Conservation (phyloP, 1,140 invertebrate genomes). For the Drosophila gunungcola region DNA sequence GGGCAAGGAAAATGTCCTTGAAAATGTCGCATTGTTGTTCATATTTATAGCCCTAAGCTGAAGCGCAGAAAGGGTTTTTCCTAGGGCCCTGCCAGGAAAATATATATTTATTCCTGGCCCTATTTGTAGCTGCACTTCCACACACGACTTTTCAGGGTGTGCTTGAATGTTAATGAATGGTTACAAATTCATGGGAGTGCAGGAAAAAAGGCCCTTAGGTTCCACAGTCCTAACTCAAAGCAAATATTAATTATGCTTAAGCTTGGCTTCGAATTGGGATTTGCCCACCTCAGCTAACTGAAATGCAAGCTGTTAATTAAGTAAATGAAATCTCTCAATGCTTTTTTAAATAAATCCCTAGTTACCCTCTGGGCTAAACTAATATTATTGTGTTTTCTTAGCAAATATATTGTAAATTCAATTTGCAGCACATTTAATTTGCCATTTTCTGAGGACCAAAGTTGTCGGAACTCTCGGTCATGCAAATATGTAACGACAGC, state of each 20-base stretch:
- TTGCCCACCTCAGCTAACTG: neutral
- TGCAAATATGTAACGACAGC: constrained; percentile 34
- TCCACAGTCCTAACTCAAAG: neutral
- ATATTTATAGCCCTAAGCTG: constrained; percentile 71
- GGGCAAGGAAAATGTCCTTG: constrained; percentile 74
- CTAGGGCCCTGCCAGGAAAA: neutral
- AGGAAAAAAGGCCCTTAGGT: constrained; percentile 30
- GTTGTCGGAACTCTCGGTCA: constrained; percentile 25
- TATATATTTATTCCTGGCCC: constrained; percentile 58
- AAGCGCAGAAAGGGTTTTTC: constrained; percentile 59
- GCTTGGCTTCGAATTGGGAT: constrained; percentile 21
- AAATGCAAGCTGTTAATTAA: constrained; percentile 61
- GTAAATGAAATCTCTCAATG: constrained; percentile 50
- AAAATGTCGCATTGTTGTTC: constrained; percentile 66
- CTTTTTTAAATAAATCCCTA: constrained; percentile 24
- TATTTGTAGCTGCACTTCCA: constrained; percentile 47
- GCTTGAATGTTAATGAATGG: constrained; percentile 79
- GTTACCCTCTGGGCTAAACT: neutral
- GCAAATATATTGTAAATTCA: constrained; percentile 46
- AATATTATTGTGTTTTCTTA: constrained; percentile 19
- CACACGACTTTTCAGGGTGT: constrained; percentile 51
- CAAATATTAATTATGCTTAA: constrained; percentile 71
- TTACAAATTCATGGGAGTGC: constrained; percentile 64
- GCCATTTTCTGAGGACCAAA: constrained; percentile 16
- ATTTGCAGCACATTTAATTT: constrained; percentile 67